Evolutionary conservation across 2,888 invertebrate species (phyloP).

Genomic region (Drosophila pegasa): DNA sequence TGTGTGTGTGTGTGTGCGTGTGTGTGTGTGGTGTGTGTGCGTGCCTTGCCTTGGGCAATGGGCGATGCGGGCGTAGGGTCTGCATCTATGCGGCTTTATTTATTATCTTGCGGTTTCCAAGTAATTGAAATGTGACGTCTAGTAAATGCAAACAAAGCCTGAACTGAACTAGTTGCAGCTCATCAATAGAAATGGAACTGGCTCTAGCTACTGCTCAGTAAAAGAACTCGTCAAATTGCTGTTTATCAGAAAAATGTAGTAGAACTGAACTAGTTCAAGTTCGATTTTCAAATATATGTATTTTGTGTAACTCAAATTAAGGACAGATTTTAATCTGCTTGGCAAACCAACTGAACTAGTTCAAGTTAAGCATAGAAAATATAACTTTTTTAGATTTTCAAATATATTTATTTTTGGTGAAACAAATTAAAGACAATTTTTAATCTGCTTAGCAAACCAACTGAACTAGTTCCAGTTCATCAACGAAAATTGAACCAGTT

Average conservation of each 20-base stretch:
- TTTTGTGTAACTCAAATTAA: too few species aligned
- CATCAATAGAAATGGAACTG: not conserved
- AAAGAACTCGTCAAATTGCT: not conserved
- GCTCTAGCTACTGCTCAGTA: not conserved
- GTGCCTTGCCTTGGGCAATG: conserved; percentile 21
- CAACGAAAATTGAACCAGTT: not conserved
- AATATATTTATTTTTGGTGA: too few species aligned
- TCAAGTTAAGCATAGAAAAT: not conserved
- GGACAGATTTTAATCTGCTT: too few species aligned
- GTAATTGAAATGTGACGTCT: conserved; percentile 64
- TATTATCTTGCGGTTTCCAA: conserved; percentile 46
- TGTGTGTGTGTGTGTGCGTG: not conserved
- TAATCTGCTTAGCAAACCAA: not conserved
- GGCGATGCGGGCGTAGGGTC: not conserved
- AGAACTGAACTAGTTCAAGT: not conserved
- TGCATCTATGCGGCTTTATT: conserved; percentile 35
- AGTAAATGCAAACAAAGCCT: conserved; percentile 10
- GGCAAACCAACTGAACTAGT: not conserved
- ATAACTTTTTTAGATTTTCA: too few species aligned
- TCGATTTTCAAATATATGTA: too few species aligned
- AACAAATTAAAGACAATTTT: too few species aligned
- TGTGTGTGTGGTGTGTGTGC: not conserved
- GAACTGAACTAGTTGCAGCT: conserved; percentile 6
- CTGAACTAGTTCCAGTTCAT: not conserved
- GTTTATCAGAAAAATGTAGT: not conserved